A percentile compares a stretch with the other conserved stretches of the same genome.
Conservation (phyloP, 1,140 invertebrate genomes). For the Zaprionus tsacasi region DNA sequence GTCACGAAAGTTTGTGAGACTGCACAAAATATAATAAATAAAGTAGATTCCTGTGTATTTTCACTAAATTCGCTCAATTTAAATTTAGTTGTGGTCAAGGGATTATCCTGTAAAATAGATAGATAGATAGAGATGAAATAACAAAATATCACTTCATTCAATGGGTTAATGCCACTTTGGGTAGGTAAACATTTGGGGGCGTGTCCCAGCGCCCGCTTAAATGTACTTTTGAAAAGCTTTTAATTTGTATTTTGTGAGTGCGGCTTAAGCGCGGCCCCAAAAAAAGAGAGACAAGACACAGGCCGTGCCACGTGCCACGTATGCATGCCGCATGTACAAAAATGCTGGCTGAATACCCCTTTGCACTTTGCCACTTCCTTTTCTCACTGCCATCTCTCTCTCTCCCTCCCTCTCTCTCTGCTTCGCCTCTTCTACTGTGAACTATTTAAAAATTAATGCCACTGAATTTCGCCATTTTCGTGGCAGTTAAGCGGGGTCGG, state of each 20-base stretch:
- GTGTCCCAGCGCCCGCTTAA: conserved; percentile 13
- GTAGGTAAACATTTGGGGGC: conserved; percentile 16
- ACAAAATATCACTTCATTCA: neutral
- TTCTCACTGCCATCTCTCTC: neutral
- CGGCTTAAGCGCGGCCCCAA: conserved; percentile 18
- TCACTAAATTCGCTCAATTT: no score
- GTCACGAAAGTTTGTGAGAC: no score
- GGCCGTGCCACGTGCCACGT: conserved; percentile 19
- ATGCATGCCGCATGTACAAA: conserved; percentile 22
- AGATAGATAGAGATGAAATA: neutral
- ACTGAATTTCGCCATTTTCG: conserved; percentile 60
- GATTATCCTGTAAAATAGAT: neutral
- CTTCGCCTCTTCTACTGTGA: conserved; percentile 17
- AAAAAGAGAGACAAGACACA: conserved; percentile 11
- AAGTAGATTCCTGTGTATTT: no score
- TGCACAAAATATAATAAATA: no score
- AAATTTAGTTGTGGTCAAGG: no score
- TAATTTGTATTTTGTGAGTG: conserved; percentile 59
- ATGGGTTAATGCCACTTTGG: conserved; percentile 31
- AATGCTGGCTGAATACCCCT: conserved; percentile 22
- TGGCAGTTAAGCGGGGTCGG: conserved; percentile 56
- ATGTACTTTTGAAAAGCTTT: conserved; percentile 60
- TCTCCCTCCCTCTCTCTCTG: neutral
- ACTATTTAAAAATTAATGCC: conserved; percentile 75
- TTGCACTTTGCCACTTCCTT: conserved; percentile 2